Evolutionary conservation across 2,797 vertebrate species (phyloP).

Genomic region (Mareca strepera): DNA sequence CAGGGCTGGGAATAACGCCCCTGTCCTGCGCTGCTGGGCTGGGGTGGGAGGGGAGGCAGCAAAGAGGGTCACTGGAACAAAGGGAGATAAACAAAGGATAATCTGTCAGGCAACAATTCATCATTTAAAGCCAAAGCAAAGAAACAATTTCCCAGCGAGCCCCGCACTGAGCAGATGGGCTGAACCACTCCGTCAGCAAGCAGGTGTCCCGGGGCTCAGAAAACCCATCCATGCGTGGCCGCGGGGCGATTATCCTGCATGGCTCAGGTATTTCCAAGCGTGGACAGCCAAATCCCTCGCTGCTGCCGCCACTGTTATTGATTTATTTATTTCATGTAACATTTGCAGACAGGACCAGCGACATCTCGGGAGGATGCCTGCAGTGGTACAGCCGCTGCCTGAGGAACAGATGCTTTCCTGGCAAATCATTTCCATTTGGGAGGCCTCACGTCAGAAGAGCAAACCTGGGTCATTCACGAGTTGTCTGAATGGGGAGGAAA

Average conservation of each 20-base stretch:
- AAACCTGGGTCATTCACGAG: background rate
- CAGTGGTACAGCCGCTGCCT: slow-evolving; percentile 50
- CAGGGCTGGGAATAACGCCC: background rate
- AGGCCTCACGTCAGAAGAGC: slow-evolving; percentile 10
- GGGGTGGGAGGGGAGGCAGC: background rate
- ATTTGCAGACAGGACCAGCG: background rate
- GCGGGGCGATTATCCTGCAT: background rate
- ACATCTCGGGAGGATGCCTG: slow-evolving; percentile 2
- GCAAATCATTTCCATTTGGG: slow-evolving; percentile 6
- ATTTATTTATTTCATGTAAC: background rate
- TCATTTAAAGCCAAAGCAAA: slow-evolving; percentile 54
- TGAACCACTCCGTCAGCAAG: slow-evolving; percentile 41
- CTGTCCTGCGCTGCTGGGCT: rapidly evolving
- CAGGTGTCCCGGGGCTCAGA: background rate
- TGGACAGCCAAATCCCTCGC: background rate
- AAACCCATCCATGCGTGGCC: background rate
- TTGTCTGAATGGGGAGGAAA: background rate
- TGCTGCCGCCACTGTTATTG: background rate
- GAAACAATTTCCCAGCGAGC: slow-evolving; percentile 38
- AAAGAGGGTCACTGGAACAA: slow-evolving; percentile 37
- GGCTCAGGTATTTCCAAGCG: background rate
- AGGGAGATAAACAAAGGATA: slow-evolving; percentile 48
- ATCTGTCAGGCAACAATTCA: slow-evolving; percentile 56
- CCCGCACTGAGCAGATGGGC: slow-evolving; percentile 41
- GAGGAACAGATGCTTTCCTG: slow-evolving; percentile 40